Evolutionary conservation across 2,113 vertebrate genomes (phyloP).

Genomic region (Thermophis baileyi): DNA sequence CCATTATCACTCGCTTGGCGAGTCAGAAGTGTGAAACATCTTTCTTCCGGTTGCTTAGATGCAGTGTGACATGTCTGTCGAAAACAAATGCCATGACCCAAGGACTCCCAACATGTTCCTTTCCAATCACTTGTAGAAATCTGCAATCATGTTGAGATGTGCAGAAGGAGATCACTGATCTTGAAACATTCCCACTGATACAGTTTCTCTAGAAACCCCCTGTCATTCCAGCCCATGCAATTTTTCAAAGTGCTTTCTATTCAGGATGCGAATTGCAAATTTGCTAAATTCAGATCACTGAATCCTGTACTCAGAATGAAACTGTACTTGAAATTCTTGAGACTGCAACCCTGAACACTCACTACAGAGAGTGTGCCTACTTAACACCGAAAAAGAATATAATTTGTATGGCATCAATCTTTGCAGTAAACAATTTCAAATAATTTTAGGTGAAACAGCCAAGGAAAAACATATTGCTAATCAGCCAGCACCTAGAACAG

Average conservation of each 20-base stretch:
- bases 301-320: not conserved
- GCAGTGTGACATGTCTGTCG: conserved; percentile 11
- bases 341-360: not conserved
- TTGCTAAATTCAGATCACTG: not conserved
- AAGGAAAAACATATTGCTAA: not conserved
- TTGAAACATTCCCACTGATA: not conserved
- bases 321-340: not conserved
- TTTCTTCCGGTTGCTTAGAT: conserved; percentile 21
- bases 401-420: not conserved
- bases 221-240: not conserved
- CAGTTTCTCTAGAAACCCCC: not conserved
- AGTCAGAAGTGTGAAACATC: not conserved
- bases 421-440: not conserved
- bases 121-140: not conserved
- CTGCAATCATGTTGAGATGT: conserved; percentile 7
- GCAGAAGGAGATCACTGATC: not conserved
- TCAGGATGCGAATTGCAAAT: not conserved
- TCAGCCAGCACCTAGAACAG: not conserved
- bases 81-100: conserved; percentile 16
- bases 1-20: conserved; percentile 30
- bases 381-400: too few relatives aligned
- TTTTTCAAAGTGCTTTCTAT: not conserved
- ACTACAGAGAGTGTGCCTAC: not conserved
- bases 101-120: not conserved
- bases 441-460: not conserved